Percentiles rank a stretch among this genome's conserved stretches.
phyloP scores from a whole-genome alignment of 2,888 invertebrate genomes.

The Chaitophorus viminalis region DNA sequence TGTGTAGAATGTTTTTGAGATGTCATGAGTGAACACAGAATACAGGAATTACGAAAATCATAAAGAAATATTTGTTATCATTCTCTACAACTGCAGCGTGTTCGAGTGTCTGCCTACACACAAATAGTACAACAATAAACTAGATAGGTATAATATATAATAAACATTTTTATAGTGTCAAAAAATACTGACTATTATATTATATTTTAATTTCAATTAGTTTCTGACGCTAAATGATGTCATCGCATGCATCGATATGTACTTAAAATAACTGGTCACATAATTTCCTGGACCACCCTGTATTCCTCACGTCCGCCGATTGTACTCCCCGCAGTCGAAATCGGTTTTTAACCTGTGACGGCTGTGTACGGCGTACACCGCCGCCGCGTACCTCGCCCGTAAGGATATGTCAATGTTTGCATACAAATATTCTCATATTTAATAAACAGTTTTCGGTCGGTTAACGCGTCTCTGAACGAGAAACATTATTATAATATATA shows the following conservation, averaged over 20 bases:
- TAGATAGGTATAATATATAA: no score
- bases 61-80: background rate
- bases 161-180: background rate
- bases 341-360: conserved; percentile 18
- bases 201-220: background rate
- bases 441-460: conserved; percentile 12
- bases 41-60: no score
- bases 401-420: conserved; percentile 55
- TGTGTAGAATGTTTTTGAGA: no score
- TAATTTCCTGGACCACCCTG: conserved; percentile 54
- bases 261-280: conserved; percentile 48
- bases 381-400: background rate
- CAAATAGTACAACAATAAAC: no score
- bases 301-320: conserved; percentile 55
- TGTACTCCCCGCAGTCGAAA: conserved; percentile 38
- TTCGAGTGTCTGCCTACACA: no score
- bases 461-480: background rate
- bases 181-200: background rate
- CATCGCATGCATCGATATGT: background rate
- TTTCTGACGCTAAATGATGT: background rate
- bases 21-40: no score
- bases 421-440: conserved; percentile 37
- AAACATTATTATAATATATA: background rate
- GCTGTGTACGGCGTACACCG: no score
- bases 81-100: background rate